These are phyloP conservation scores for Arrhopalites spinosus DNA, from an alignment of 2,888 invertebrate species.

Conservation along the genomic window DNA sequence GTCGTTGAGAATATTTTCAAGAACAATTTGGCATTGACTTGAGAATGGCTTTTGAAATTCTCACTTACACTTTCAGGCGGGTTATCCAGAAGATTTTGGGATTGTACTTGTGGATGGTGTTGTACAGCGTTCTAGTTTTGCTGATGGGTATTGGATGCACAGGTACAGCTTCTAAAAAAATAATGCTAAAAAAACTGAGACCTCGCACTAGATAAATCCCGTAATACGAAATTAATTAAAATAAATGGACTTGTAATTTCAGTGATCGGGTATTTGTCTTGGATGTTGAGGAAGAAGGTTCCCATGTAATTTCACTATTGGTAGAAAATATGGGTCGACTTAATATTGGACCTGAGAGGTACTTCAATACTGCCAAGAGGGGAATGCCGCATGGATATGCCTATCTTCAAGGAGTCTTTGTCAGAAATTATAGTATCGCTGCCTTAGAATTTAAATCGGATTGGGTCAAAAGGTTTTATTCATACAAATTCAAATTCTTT, in stretches of 20 bases:
- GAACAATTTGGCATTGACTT: too few species aligned
- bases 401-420: constrained; percentile 59
- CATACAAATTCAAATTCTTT: too few species aligned
- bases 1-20: too few species aligned
- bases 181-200: too few species aligned
- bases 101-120: constrained; percentile 62
- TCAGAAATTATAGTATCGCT: constrained; percentile 61
- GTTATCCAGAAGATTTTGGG: constrained; percentile 63
- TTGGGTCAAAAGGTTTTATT: constrained; percentile 60
- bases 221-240: too few species aligned
- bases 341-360: constrained; percentile 57
- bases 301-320: constrained; percentile 53
- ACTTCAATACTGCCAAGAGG: constrained; percentile 59
- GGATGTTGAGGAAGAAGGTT: neutral
- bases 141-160: constrained; percentile 41
- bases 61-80: too few species aligned
- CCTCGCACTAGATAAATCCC: too few species aligned
- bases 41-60: too few species aligned
- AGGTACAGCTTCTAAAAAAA: constrained; percentile 13
- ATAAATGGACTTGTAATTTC: too few species aligned
- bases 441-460: constrained; percentile 63
- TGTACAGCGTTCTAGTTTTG: constrained; percentile 34
- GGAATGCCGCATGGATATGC: constrained; percentile 61
- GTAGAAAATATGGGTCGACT: constrained; percentile 62
- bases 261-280: constrained; percentile 13